phyloP scores from a whole-genome alignment of 1,140 invertebrate genomes.

The Dysdera silvatica region DNA sequence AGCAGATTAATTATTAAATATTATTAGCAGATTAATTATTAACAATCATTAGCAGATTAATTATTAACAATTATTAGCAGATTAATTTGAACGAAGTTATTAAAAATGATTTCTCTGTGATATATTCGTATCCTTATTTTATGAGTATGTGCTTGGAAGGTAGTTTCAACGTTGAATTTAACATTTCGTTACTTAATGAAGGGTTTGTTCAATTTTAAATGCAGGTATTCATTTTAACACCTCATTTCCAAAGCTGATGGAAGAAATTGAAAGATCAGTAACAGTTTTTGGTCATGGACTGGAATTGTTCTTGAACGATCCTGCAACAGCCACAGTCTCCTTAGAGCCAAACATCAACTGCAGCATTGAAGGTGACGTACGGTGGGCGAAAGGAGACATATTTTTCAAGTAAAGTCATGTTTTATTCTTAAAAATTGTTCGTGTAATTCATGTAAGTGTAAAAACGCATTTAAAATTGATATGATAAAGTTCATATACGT shows the following conservation, averaged over 20 bases:
- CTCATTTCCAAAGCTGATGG: slow-evolving; percentile 64
- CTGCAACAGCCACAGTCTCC: slow-evolving; percentile 53
- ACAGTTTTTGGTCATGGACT: slow-evolving; percentile 85
- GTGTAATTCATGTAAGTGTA: not conserved
- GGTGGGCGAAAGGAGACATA: slow-evolving; percentile 66
- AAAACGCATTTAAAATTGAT: not conserved
- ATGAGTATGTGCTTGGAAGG: no score
- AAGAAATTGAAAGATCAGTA: slow-evolving; percentile 77
- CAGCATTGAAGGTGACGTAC: slow-evolving; percentile 58
- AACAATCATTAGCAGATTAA: no score
- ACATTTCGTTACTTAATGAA: no score
- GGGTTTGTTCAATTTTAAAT: slow-evolving; percentile 25
- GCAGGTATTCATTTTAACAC: slow-evolving; percentile 86
- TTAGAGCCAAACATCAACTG: slow-evolving; percentile 73
- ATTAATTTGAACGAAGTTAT: no score
- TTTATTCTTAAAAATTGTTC: not conserved
- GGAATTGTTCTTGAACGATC: slow-evolving; percentile 71
- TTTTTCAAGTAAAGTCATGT: slow-evolving; percentile 51
- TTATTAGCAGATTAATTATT: no score
- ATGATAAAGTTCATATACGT: not conserved
- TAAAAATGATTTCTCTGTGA: no score
- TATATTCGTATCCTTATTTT: no score
- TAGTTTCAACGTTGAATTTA: no score
- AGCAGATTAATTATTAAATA: no score
- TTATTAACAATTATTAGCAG: no score